Percentiles rank a stretch among this genome's conserved stretches.
These are phyloP conservation scores for Trematomus bernacchii DNA, from an alignment of 2,797 vertebrate genomes.

Conservation along the genomic window DNA sequence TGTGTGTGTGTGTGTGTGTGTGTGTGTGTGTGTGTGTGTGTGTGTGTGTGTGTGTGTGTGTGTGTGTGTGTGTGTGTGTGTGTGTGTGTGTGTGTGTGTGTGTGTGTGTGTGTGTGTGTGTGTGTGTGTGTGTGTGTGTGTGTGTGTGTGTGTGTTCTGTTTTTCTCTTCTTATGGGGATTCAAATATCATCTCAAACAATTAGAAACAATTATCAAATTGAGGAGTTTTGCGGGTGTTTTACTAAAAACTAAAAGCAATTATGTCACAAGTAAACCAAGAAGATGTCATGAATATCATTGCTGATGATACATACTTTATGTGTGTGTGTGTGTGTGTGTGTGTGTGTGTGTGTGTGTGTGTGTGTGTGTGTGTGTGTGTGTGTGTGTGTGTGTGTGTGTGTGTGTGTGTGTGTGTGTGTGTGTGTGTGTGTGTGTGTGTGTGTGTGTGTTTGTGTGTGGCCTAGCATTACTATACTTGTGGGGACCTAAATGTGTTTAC, in stretches of 20 bases:
- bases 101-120: too few relatives aligned
- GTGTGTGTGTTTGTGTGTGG: too few relatives aligned
- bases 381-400: too few relatives aligned
- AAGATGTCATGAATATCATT: not conserved
- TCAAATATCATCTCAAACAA: not conserved
- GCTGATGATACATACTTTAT: slow-evolving; percentile 12
- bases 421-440: too few relatives aligned
- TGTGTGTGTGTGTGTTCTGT: not conserved
- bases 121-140: too few relatives aligned
- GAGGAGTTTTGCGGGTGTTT: not conserved
- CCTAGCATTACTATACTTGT: too few relatives aligned
- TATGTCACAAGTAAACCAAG: not conserved
- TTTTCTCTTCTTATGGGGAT: slow-evolving; percentile 2
- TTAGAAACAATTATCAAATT: not conserved
- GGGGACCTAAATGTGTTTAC: too few relatives aligned
- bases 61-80: too few relatives aligned
- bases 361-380: not conserved
- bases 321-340: slow-evolving; percentile 31
- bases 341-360: slow-evolving; percentile 25
- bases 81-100: too few relatives aligned
- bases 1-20: not conserved
- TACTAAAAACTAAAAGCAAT: not conserved
- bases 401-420: too few relatives aligned
- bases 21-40: too few relatives aligned
- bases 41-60: too few relatives aligned